A percentile compares a stretch with the other conserved stretches of the same genome.
These are phyloP conservation scores for Serilophus lunatus DNA, from an alignment of 2,113 vertebrate species.

Conservation along the genomic window DNA sequence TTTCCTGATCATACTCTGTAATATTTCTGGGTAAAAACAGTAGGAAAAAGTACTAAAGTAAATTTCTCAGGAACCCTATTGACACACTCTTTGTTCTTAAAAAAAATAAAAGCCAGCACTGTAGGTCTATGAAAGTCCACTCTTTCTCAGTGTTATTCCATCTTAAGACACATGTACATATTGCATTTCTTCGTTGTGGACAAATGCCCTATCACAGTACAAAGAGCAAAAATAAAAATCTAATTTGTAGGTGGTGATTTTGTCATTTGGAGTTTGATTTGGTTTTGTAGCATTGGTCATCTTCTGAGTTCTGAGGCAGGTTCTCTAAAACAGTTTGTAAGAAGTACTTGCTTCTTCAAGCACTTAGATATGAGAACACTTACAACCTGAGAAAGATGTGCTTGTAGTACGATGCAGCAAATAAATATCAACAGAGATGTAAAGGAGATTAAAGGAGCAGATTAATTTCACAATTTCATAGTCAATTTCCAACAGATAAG, in stretches of 20 bases:
- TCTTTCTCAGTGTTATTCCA: background rate
- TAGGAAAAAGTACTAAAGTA: background rate
- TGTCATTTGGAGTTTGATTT: background rate
- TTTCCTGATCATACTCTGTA: background rate
- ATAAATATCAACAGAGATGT: constrained; percentile 47
- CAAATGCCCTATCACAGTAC: background rate
- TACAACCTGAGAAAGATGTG: background rate
- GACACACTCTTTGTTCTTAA: background rate
- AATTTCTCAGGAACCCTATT: background rate
- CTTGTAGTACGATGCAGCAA: constrained; percentile 20
- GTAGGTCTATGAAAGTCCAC: background rate
- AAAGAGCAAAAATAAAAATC: background rate
- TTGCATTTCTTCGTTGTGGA: background rate
- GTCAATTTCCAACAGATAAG: constrained; percentile 1
- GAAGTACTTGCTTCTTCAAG: background rate
- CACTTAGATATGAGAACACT: constrained; percentile 4
- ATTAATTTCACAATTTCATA: constrained; percentile 4
- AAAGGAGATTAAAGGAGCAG: constrained; percentile 30
- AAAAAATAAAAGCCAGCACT: background rate
- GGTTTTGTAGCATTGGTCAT: background rate
- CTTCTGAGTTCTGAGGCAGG: background rate
- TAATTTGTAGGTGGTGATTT: background rate
- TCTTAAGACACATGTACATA: background rate
- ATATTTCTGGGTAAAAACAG: background rate
- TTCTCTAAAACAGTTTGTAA: background rate